Evolutionary conservation across 2,797 vertebrate species (phyloP).

Genomic region (Bucorvus abyssinicus): DNA sequence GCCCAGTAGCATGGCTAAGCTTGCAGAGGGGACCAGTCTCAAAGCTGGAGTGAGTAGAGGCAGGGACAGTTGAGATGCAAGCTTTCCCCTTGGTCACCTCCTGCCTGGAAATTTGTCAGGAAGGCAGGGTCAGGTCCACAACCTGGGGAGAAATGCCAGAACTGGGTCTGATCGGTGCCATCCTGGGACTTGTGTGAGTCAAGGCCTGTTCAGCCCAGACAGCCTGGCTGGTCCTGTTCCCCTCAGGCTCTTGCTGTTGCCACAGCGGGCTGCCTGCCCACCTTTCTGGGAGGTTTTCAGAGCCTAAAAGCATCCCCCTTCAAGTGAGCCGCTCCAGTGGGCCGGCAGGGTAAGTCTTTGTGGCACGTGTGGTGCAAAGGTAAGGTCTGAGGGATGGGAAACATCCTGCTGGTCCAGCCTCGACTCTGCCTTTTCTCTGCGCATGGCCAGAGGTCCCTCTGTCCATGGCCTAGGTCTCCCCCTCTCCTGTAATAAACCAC

Average conservation of each 20-base stretch:
- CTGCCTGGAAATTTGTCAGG: background rate
- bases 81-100: background rate
- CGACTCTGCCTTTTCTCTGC: background rate
- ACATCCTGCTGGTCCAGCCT: background rate
- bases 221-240: background rate
- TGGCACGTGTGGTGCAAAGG: background rate
- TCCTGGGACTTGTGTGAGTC: background rate
- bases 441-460: background rate
- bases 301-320: background rate
- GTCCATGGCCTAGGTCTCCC: background rate
- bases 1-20: background rate
- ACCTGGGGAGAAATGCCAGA: background rate
- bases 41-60: background rate
- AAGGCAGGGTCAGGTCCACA: background rate
- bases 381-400: background rate
- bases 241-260: background rate
- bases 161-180: fast-evolving
- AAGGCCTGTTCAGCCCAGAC: background rate
- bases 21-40: background rate
- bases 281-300: background rate
- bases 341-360: background rate
- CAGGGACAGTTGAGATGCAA: background rate
- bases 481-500: background rate
- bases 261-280: background rate
- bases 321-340: background rate